A percentile compares a stretch with the other conserved stretches of the same genome.
phyloP scores from a whole-genome alignment of 2,113 vertebrate species.

The Myxocyprinus asiaticus region DNA sequence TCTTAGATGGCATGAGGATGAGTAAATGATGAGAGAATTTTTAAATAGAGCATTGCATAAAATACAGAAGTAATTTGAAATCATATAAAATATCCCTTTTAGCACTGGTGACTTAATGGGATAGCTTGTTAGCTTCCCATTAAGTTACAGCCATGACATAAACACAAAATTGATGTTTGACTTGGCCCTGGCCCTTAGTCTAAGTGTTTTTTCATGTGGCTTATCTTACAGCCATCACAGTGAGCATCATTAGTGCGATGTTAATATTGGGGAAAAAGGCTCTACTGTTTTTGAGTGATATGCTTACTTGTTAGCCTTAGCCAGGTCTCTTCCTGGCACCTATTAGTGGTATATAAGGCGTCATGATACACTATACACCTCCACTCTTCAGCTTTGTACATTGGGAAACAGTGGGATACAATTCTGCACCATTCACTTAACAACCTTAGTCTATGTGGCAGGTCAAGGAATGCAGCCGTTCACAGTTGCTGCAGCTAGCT shows the following conservation, averaged over 20 bases:
- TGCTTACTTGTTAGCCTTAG: slow-evolving; percentile 20
- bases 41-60: background rate
- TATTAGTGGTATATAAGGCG: background rate
- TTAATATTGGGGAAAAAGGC: slow-evolving; percentile 52
- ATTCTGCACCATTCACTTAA: background rate
- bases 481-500: background rate
- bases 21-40: too few relatives aligned
- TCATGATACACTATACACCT: background rate
- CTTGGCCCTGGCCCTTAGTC: slow-evolving; percentile 38
- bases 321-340: background rate
- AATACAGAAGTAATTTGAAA: background rate
- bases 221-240: slow-evolving; percentile 61
- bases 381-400: background rate
- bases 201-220: slow-evolving; percentile 44
- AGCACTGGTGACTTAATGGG: slow-evolving; percentile 2
- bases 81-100: too few relatives aligned
- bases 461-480: background rate
- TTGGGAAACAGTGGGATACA: background rate
- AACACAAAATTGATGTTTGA: slow-evolving; percentile 14
- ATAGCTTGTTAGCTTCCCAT: slow-evolving; percentile 14
- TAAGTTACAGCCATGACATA: slow-evolving; percentile 9
- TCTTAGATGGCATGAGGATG: too few relatives aligned
- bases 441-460: background rate
- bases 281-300: background rate
- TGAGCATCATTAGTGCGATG: slow-evolving; percentile 46